Base-by-base conservation (phyloP, 2,113 vertebrate genomes). In the Alaudala cheleensis region DNA sequence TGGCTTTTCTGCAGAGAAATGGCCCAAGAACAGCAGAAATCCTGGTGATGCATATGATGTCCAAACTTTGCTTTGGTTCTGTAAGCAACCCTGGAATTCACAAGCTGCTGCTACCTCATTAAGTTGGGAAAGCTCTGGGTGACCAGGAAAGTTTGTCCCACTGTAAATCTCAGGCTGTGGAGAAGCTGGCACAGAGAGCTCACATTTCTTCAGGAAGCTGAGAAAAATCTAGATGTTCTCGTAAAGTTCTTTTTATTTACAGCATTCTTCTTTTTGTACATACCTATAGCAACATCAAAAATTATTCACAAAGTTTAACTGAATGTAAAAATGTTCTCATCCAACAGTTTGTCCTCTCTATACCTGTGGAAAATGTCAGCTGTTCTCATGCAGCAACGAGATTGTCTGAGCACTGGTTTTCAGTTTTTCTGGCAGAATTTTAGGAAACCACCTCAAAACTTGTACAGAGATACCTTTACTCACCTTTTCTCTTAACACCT, bases 341-440 rank as follows among this genome's bases (percentile, higher is more conserved):
- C 83, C 95, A 95, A 91, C 86, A 88, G 58, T 88, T 92, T 84
- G 56, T 93, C 88, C 91, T 96, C 92, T 49, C 80, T 83, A 25
- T 88, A 95, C 44, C 77, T 88, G 69, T 85, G 73, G 82, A 93
- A 94, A 97, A 94, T 3, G 34, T n/a, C 76, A 88, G 29, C 73
- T 83, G 50, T 82, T 88, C 79, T 83, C 97, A 90, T 47, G 79
- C 77, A 94, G 90, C 92, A 92, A 95, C 82, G 34, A 94, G 97
- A 98, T 98, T 98, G 98, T 98, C 98, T 97, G 91, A 97, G 98
- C 98, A 97, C 56, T 76, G 77, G 7, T 67, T 86, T 96, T 95
- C 78, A 92, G 33, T 86, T 96, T 94, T 95, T 61, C 93, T 82
- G 64, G 79, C 49, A 96, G 64, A 71, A 66, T 88, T 87, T 92